Evolutionary conservation across 2,888 invertebrate species (phyloP), one percentile per base, ranked within the genome.

Genomic region (Standfussiana lucernea): DNA sequence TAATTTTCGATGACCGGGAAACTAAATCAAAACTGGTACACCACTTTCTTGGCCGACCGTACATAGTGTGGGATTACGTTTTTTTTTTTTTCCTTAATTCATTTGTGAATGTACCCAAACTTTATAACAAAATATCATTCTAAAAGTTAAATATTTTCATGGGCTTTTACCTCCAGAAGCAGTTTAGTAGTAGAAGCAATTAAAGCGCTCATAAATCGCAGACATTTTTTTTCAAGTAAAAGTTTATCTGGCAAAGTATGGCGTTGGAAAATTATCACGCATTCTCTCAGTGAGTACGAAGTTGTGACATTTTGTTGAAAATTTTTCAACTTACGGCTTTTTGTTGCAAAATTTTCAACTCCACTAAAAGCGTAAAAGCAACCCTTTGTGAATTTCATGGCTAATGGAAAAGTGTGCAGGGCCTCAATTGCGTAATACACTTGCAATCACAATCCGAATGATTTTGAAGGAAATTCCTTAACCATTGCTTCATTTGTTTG

Each of bases 311-410:
- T 82, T 50, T 69, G 56, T 73, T 61, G n/a, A 42, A 77, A 32
- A 56, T 1, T 47, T 71, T 79, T 50, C 13, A 59, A 62, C 32
- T 45, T n/a, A n/a, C n/a, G n/a, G n/a, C n/a, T n/a, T 72, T 82
- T 50, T 69, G 56, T 73, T 61, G n/a, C 37, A 77, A 32, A 56
- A 2, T 47, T 71, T 79, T 50, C 13, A 59, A 62, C 32, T 45
- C 40, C n/a, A 73, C 61, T 68, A 59, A 82, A 78, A 79, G 50
- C 62, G 59, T 40, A 45, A 82, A 72, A 79, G 50, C 62, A 65
- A 28, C 8, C 35, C 65, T 77, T 69, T 81, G 71, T 74, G 28
- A 72, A 72, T 37, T 35, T 72, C 62, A 53, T 40, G 65, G 74
- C 65, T 83, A 82, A 78, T 82, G 59, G 72, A 75, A 80, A 70